These are phyloP conservation scores for Parus major DNA, from an alignment of 2,113 vertebrate genomes.

Conservation along the genomic window DNA sequence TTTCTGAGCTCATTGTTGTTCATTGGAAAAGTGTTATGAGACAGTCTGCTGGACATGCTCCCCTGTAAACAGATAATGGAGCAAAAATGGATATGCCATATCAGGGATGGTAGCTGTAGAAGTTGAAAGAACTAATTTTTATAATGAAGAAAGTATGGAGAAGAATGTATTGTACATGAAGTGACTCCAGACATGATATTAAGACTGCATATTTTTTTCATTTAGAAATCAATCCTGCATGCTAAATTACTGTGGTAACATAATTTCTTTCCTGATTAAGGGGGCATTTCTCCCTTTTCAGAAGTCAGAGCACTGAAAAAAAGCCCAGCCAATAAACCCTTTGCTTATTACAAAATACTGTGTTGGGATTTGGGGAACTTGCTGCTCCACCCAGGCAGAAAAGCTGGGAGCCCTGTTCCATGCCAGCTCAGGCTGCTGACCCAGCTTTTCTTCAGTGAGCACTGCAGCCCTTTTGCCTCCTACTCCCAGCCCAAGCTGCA, in stretches of 20 bases:
- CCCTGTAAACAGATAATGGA: not conserved
- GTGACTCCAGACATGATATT: not conserved
- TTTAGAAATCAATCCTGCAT: not conserved
- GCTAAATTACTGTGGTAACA: not conserved
- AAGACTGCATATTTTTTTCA: not conserved
- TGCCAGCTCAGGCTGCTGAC: slow-evolving; percentile 29
- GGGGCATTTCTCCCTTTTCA: not conserved
- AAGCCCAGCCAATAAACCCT: not conserved
- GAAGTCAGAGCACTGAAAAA: not conserved
- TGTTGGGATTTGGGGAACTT: not conserved
- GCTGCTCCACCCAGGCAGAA: not conserved
- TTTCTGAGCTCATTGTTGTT: not conserved
- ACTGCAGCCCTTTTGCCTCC: slow-evolving; percentile 1
- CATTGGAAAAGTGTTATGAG: not conserved
- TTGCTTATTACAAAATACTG: not conserved
- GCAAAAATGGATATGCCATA: not conserved
- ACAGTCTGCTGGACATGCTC: not conserved
- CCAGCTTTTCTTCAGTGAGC: not conserved
- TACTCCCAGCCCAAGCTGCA: not conserved
- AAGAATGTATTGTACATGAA: not conserved
- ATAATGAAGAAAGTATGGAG: not conserved
- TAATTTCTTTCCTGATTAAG: not conserved
- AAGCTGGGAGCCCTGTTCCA: not conserved
- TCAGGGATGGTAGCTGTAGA: not conserved
- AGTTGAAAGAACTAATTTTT: not conserved